These are phyloP conservation scores for Pardosa pseudoannulata DNA, from an alignment of 2,888 invertebrate species.

Conservation along the genomic window DNA sequence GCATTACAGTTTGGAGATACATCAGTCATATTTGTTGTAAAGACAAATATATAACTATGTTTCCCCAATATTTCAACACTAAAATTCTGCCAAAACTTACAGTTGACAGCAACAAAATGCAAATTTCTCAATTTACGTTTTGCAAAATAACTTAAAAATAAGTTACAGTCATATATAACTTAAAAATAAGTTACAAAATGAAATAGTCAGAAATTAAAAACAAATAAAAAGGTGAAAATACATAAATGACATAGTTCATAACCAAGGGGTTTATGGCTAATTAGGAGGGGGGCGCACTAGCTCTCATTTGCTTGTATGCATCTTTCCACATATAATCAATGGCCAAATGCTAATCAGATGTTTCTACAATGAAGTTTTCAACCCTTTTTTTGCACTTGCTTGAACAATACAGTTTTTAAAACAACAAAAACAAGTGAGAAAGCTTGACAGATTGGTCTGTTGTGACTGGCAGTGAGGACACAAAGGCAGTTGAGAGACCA, in stretches of 20 bases:
- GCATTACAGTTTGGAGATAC: conserved; percentile 30
- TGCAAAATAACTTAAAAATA: no score
- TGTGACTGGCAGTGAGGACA: conserved; percentile 72
- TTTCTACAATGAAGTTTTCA: conserved; percentile 64
- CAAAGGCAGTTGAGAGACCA: conserved; percentile 70
- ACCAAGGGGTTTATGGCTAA: background rate
- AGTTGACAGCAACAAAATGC: no score
- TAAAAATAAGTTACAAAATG: no score
- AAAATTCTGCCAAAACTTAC: background rate
- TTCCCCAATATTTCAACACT: conserved; percentile 25
- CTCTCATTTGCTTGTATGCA: conserved; percentile 50
- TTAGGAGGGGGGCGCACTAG: background rate
- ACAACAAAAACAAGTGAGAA: conserved; percentile 56
- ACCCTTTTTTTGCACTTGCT: conserved; percentile 44
- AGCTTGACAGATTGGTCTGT: conserved; percentile 61
- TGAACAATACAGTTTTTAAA: conserved; percentile 58
- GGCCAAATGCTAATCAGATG: conserved; percentile 48
- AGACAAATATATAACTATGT: conserved; percentile 60
- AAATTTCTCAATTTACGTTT: no score
- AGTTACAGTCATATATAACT: no score
- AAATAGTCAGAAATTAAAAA: no score
- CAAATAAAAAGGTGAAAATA: conserved; percentile 13
- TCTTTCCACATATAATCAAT: conserved; percentile 34
- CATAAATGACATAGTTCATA: conserved; percentile 14
- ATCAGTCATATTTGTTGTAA: conserved; percentile 63